Evolutionary conservation across 2,888 invertebrate genomes (phyloP), one percentile per base, ranked within the genome.

Genomic region (Trissoscelio sp.): DNA sequence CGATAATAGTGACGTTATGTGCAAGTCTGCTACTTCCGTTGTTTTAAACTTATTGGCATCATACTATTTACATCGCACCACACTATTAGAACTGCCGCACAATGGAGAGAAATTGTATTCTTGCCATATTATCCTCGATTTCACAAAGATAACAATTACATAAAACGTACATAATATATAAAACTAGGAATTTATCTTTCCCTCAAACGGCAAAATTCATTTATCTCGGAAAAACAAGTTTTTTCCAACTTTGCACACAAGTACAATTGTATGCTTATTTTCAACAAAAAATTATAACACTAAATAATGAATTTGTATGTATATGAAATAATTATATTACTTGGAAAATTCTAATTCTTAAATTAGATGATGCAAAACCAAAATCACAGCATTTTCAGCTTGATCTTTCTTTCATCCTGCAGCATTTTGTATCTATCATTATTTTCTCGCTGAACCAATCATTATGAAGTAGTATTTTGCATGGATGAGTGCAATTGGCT

Each of bases 1-100:
- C 5, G 70, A 70, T 70, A 70, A 58, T 46, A 24, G 22, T 55
- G 14, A 28, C 20, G 46, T 57, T 46, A 69, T 69, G 69, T 44
- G 69, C 20, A 51, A 67, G 53, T 28, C 31, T 31, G 69, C 69
- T 42, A 69, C 69, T 69, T 69, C 69, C 69, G 57, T 16, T 62
- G 62, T 6, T 69, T 69, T 31, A 55, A 69, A 42, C 42, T 57
- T 69, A 69, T 55, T 67, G 55, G 42, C 31, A 44, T 44, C 44
- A 18, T 18, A 60, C 16, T 53, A 53, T 51, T 53, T 53, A 37
- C 51, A 67, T 67, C 24, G 53, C 39, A 18, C 37, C 24, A 31
- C 42, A 20, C 24, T 58, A 58, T 58, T 58, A 58, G 22, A 42
- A 24, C 9, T 42, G 64, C 22, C 37, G 20, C 34, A 64, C 51